Percentiles rank a stretch among this genome's conserved stretches.
phyloP scores from a whole-genome alignment of 2,888 invertebrate genomes.

The Phalera bucephala region DNA sequence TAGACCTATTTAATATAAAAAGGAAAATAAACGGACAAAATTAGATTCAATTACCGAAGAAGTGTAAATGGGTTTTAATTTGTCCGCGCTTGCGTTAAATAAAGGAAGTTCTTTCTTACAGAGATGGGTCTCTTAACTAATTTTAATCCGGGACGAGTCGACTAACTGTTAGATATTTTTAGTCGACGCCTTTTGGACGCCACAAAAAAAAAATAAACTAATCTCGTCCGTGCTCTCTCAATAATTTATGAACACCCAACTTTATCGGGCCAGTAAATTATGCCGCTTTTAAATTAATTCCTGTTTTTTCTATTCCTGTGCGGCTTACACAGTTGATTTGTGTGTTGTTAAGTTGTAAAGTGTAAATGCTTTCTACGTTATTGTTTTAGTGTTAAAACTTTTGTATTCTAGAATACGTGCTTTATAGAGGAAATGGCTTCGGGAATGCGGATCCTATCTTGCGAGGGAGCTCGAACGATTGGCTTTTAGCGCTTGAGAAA shows the following conservation, averaged over 20 bases:
- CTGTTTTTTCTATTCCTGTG: slow-evolving; percentile 38
- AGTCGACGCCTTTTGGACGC: slow-evolving; percentile 62
- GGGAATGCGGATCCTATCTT: background rate
- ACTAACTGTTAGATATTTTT: slow-evolving; percentile 71
- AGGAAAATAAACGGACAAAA: slow-evolving; percentile 10
- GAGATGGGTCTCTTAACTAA: slow-evolving; percentile 59
- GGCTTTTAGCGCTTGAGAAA: background rate
- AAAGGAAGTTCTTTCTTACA: slow-evolving; percentile 43
- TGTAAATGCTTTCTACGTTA: background rate
- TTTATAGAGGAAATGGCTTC: background rate
- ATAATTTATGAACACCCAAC: slow-evolving; percentile 66
- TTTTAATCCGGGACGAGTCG: slow-evolving; percentile 60
- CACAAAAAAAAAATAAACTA: slow-evolving; percentile 58
- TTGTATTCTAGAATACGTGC: background rate
- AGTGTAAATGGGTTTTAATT: slow-evolving; percentile 35
- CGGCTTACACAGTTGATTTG: slow-evolving; percentile 10
- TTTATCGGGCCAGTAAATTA: slow-evolving; percentile 57
- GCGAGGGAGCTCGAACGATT: background rate
- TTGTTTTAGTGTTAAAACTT: background rate
- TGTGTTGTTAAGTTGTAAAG: slow-evolving; percentile 4
- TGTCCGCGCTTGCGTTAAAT: slow-evolving; percentile 28
- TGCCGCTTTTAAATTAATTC: slow-evolving; percentile 47
- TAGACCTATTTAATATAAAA: too few relatives aligned
- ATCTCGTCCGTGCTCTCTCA: slow-evolving; percentile 48
- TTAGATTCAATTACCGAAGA: slow-evolving; percentile 29